These are phyloP conservation scores for Anoplius nigerrimus DNA, from an alignment of 2,888 invertebrate species.

Conservation along the genomic window DNA sequence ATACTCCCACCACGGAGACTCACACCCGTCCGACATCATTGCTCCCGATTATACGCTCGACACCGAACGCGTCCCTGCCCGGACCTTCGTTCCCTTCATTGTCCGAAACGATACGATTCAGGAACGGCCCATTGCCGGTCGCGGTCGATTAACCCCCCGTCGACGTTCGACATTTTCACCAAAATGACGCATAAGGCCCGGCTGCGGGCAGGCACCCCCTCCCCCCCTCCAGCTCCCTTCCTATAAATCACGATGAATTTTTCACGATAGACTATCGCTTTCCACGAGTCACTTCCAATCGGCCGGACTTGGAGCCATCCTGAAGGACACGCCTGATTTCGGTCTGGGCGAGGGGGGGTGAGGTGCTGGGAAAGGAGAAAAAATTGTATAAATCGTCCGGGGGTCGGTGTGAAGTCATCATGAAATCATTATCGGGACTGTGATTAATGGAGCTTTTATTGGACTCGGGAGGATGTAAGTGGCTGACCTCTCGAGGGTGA, in stretches of 20 bases:
- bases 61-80: slow-evolving; percentile 5
- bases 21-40: slow-evolving; percentile 32
- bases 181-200: slow-evolving; percentile 16
- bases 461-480: slow-evolving; percentile 26
- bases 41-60: slow-evolving; percentile 38
- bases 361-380: too few relatives aligned
- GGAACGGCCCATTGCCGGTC: slow-evolving; percentile 39
- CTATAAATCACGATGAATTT: slow-evolving; percentile 37
- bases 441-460: slow-evolving; percentile 44
- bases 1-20: slow-evolving; percentile 38
- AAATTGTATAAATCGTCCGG: neutral
- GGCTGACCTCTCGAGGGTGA: slow-evolving; percentile 11
- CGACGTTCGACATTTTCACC: slow-evolving; percentile 36
- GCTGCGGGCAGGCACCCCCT: too few relatives aligned
- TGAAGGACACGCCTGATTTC: too few relatives aligned
- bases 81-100: slow-evolving; percentile 37
- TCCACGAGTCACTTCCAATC: slow-evolving; percentile 37
- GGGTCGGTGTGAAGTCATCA: slow-evolving; percentile 2
- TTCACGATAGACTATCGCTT: slow-evolving; percentile 36
- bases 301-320: too few relatives aligned
- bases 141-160: slow-evolving; percentile 50
- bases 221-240: too few relatives aligned
- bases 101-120: slow-evolving; percentile 35
- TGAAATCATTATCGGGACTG: slow-evolving; percentile 16
- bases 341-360: too few relatives aligned